Conservation (phyloP, 1,140 invertebrate species). For the Scaptomyza montana region DNA sequence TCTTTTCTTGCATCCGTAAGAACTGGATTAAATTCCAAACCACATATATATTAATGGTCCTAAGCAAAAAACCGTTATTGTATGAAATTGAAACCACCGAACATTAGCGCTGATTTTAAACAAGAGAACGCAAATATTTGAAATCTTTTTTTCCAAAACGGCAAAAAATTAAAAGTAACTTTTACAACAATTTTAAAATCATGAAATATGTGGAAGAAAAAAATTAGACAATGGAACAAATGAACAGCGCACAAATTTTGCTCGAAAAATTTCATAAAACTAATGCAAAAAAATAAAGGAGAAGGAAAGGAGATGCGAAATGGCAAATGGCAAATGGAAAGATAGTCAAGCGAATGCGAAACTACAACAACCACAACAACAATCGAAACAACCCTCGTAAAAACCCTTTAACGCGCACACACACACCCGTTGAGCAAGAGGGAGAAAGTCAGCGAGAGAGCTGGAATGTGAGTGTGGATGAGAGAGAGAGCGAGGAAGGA, state of each 20-base stretch:
- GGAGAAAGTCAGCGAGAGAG: not conserved
- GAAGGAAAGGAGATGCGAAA: slow-evolving; percentile 7
- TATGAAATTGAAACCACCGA: not conserved
- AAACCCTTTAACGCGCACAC: slow-evolving; percentile 62
- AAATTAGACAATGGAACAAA: slow-evolving; percentile 15
- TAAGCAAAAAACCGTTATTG: not conserved
- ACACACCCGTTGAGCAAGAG: not conserved
- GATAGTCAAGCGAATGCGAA: slow-evolving; percentile 35
- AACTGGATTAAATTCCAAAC: too few species aligned
- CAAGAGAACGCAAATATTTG: not conserved
- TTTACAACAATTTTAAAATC: not conserved
- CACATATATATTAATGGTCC: too few species aligned
- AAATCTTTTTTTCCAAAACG: slow-evolving; percentile 14
- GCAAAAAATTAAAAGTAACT: slow-evolving; percentile 1
- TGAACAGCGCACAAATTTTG: slow-evolving; percentile 26
- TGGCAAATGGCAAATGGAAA: not conserved
- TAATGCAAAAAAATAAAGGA: slow-evolving; percentile 38
- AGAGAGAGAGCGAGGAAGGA: not conserved
- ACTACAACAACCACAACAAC: slow-evolving; percentile 17
- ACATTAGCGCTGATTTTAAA: too few species aligned
- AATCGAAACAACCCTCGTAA: slow-evolving; percentile 56
- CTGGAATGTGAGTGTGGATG: too few species aligned
- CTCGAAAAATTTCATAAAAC: slow-evolving; percentile 61
- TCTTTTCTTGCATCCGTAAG: too few species aligned
- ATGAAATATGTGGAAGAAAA: slow-evolving; percentile 2